Conservation (phyloP, 2,113 vertebrate species). For the Oplegnathus fasciatus region DNA sequence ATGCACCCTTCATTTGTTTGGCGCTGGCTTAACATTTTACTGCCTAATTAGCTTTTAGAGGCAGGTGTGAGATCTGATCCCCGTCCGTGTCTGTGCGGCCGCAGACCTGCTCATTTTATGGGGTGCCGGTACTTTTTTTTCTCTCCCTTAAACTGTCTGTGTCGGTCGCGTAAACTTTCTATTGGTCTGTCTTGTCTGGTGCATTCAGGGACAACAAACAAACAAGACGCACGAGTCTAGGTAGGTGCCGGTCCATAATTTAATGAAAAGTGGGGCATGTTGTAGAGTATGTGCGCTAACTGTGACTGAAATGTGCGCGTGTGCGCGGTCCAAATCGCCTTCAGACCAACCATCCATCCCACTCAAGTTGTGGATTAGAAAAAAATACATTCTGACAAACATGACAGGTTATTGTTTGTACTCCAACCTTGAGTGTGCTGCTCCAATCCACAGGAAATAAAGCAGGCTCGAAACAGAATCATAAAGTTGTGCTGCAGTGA, state of each 20-base stretch:
- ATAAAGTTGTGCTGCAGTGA: neutral
- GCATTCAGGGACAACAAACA: conserved; percentile 48
- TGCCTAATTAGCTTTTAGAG: conserved; percentile 4
- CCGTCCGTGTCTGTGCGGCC: conserved; percentile 1
- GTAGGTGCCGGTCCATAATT: neutral
- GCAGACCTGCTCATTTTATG: conserved; percentile 42
- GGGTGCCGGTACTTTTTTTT: conserved; percentile 11
- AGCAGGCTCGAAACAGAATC: neutral
- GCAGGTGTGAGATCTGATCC: conserved; percentile 29
- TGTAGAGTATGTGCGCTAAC: neutral
- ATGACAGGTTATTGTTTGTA: neutral
- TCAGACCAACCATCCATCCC: no score
- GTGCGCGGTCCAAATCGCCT: neutral
- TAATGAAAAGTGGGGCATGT: neutral
- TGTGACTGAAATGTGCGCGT: neutral
- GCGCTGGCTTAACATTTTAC: neutral
- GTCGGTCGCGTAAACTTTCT: conserved; percentile 57
- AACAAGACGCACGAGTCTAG: neutral
- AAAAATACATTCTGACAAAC: neutral
- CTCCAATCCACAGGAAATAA: neutral
- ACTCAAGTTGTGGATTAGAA: neutral
- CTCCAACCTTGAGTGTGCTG: neutral
- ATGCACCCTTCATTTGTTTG: neutral
- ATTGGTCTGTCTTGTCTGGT: conserved; percentile 43
- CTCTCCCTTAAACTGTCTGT: conserved; percentile 27